These are phyloP conservation scores for Pelochelys cantorii DNA, from an alignment of 2,797 vertebrate genomes.

Conservation along the genomic window DNA sequence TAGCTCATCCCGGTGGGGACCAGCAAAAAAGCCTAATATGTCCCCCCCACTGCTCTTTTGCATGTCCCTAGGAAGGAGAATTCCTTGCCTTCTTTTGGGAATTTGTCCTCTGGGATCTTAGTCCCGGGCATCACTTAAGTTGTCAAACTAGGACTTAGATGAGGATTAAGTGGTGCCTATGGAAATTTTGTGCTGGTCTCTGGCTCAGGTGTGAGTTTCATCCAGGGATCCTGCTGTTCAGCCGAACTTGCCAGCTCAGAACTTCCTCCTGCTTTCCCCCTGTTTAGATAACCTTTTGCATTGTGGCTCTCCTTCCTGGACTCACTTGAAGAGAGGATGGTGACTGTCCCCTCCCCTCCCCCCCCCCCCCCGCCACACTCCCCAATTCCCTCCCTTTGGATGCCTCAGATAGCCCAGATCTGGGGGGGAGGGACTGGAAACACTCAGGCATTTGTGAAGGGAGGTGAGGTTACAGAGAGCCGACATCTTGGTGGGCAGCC, in stretches of 20 bases:
- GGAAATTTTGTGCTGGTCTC: background rate
- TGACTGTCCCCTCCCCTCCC: rapidly evolving
- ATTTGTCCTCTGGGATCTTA: constrained; percentile 42
- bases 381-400: no score
- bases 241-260: background rate
- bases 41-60: background rate
- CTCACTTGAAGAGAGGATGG: background rate
- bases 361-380: no score
- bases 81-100: constrained; percentile 29
- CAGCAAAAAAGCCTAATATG: background rate
- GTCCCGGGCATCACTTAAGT: constrained; percentile 50
- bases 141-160: background rate
- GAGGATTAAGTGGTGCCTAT: constrained; percentile 46
- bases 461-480: background rate
- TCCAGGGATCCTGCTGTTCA: background rate
- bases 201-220: background rate
- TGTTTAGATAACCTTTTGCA: no score
- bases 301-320: background rate
- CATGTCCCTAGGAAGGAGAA: background rate
- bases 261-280: background rate
- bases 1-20: rapidly evolving
- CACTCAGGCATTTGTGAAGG: background rate
- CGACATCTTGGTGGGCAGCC: background rate
- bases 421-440: background rate
- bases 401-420: background rate